Base-by-base conservation (phyloP, 2,113 vertebrate genomes). In the Telmatochromis brichardi region DNA sequence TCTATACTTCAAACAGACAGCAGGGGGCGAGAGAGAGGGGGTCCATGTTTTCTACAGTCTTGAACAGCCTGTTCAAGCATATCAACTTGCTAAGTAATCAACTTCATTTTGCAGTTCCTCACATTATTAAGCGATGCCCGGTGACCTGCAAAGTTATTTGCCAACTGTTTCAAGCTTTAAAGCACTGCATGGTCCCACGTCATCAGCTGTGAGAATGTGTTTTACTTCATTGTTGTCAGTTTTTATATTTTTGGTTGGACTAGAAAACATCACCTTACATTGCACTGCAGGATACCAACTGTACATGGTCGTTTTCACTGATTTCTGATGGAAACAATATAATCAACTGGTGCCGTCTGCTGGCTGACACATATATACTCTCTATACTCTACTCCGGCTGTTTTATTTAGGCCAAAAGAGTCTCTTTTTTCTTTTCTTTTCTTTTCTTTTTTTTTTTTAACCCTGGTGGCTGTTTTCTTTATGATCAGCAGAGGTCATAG, bases 401-500 rank as follows among this genome's bases (percentile, higher is more conserved):
- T 45, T 45, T 45, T 26, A 15, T 45, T 73, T 71, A 1, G 8
- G 12, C 65, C 13, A 71, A 71, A 26, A 10, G 8, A 42, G 7
- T 31, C 5, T 58, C 8, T 58, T 21, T 68, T 65, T 68, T 60
- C 26, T 71, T 71, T 9, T 42, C 4, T 3, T 10, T 35, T 45
- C 3, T 4, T 45, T 40, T 37, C 1, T 2, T 40, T 42, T 13
- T 45, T 13, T 45, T 2, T 6, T 7, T 2, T 6, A 5, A 73
- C 40, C 40, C 40, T 26, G 7, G 9, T 80, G 26, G 40, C 81
- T 23, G 10, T 84, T 84, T 87, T 58, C 47, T 37, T 19, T 86
- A 14, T 60, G 68, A 84, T 45, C 92, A 93, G 84, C 83, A 91
- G 92, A 73, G 86, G 92, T 88, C 93, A 82, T 11, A 17, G 51